Evolutionary conservation across 2,888 invertebrate genomes (phyloP), one percentile per base, ranked within the genome.

Genomic region (Bellardia pandia): DNA sequence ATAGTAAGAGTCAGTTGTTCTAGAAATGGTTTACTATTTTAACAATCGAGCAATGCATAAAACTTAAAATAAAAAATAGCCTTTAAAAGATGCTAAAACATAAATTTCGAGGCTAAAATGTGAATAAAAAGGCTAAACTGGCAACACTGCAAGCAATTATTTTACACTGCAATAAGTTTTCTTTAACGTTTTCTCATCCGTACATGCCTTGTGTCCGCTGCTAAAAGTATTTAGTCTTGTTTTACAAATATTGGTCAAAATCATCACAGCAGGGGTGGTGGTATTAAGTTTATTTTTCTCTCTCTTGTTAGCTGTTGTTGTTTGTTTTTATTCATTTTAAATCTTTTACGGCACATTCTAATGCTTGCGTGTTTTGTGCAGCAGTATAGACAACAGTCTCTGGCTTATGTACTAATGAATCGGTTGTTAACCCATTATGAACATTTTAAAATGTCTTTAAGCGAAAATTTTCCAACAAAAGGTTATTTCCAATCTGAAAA

Each of bases 191-290:
- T 72, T 84, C n/a, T 71, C 62, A 71, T 64, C 53, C 58, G 48
- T 30, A 72, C 48, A 13, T 66, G 80, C 30, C 56, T 37, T 51
- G 37, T 77, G 83, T 72, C 72, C 48, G 58, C 60, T 82, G 58
- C 48, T 69, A 69, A 69, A 79, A 42, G 74, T 69, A 75, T 85
- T 87, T 78, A 85, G 78, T 85, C 74, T 85, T 87, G 87, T 87
- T 87, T 62, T 78, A 87, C 87, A 87, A 87, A 85, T 87, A 87
- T 87, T 87, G 87, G 87, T 87, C 87, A 87, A 82, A 87, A 85
- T 82, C 78, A 85, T 87, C 87, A 78, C 87, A 87, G 87, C 87
- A 85, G 87, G 87, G 87, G 82, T 76, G 81, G 74, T 79, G 85
- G 69, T 81, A 71, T 87, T 58, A 23, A 74, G 40, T 84, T 78